Evolutionary conservation across 2,888 invertebrate species (phyloP).

Genomic region (Drosophila subsilvestris): DNA sequence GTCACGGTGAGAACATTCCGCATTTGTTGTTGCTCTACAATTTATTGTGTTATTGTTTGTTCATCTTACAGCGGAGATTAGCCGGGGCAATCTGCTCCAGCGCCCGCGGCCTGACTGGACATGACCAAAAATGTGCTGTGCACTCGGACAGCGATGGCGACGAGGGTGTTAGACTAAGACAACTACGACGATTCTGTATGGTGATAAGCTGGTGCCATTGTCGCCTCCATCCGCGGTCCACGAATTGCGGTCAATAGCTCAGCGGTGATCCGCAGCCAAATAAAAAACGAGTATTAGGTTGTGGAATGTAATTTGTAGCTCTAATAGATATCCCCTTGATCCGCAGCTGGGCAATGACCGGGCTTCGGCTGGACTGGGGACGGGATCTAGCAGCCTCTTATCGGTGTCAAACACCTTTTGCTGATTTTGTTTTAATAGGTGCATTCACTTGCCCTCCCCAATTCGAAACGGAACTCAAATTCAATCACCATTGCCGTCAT

Average conservation of each 20-base stretch:
- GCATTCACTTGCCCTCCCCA: constrained; percentile 54
- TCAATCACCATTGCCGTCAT: constrained; percentile 7
- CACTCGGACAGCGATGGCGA: neutral
- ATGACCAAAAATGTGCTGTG: neutral
- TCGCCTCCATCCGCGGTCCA: neutral
- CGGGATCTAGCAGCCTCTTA: constrained; percentile 5
- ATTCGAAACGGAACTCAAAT: constrained; percentile 39
- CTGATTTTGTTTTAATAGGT: constrained; percentile 48
- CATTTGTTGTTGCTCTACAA: neutral
- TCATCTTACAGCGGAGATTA: neutral
- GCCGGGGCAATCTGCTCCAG: neutral
- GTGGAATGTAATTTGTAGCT: constrained; percentile 12
- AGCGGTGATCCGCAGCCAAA: constrained; percentile 12
- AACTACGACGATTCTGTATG: neutral
- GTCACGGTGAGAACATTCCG: no score
- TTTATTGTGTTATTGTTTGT: neutral
- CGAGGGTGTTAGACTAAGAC: no score
- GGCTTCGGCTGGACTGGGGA: neutral
- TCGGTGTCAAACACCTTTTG: constrained; percentile 37
- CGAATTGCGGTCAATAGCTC: constrained; percentile 19
- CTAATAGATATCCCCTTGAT: constrained; percentile 7
- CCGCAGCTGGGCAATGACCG: constrained; percentile 20
- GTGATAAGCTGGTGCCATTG: neutral
- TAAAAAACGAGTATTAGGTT: neutral
- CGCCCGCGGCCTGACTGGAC: no score